A percentile compares a stretch with the other conserved stretches of the same genome.
Conservation (phyloP, 2,797 vertebrate species). For the Bovichtus variegatus region DNA sequence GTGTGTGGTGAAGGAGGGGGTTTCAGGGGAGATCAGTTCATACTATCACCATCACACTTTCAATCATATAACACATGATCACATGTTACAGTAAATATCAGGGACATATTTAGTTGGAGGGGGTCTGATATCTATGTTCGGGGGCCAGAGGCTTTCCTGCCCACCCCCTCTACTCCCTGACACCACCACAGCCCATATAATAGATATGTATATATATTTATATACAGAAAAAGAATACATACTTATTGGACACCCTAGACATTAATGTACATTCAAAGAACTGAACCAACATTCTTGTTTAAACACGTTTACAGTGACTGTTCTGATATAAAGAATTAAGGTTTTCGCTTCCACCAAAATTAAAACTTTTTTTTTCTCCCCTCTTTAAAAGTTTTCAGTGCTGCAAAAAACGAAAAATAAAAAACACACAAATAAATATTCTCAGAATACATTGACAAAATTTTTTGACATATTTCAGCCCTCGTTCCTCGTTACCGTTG, state of each 20-base stretch:
- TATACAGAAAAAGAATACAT: conserved; percentile 85
- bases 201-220: conserved; percentile 88
- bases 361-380: conserved; percentile 69
- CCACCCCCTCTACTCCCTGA: conserved; percentile 82
- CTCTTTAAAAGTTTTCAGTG: conserved; percentile 75
- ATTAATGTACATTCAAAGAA: conserved; percentile 87
- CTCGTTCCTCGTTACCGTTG: conserved; percentile 78
- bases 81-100: conserved; percentile 85
- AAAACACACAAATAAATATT: conserved; percentile 79
- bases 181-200: conserved; percentile 85
- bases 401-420: conserved; percentile 63
- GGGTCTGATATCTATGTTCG: conserved; percentile 77
- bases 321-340: conserved; percentile 81
- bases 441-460: conserved; percentile 81
- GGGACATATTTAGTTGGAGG: conserved; percentile 74
- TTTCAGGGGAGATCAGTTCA: conserved; percentile 67
- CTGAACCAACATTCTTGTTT: conserved; percentile 84
- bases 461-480: conserved; percentile 74
- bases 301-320: conserved; percentile 84
- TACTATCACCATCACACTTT: conserved; percentile 83
- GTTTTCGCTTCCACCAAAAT: conserved; percentile 74
- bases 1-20: conserved; percentile 30
- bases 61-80: conserved; percentile 84
- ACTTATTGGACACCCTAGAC: conserved; percentile 83
- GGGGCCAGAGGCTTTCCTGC: conserved; percentile 74